Percentiles rank a stretch among this genome's conserved stretches.
Conservation (phyloP, 2,113 vertebrate species). For the Chroicocephalus ridibundus region DNA sequence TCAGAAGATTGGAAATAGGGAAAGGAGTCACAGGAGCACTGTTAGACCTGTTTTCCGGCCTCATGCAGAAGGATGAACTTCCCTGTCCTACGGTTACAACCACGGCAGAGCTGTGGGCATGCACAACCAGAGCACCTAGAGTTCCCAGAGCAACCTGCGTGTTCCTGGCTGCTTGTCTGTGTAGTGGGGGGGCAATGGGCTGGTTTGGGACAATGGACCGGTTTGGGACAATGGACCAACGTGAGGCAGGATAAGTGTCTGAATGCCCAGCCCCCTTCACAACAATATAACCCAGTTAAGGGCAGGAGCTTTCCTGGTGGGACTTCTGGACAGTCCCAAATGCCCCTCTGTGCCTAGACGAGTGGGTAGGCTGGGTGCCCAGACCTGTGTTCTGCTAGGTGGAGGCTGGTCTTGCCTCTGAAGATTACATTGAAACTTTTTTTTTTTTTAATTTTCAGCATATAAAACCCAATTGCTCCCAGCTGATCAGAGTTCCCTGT, state of each 20-base stretch:
- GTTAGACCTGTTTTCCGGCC: background rate
- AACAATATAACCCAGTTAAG: fast-evolving
- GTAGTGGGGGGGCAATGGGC: background rate
- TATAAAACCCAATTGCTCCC: background rate
- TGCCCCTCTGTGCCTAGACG: fast-evolving
- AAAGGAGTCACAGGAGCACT: background rate
- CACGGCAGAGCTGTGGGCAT: fast-evolving
- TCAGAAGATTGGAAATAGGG: background rate
- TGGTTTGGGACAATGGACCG: background rate
- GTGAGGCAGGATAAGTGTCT: background rate
- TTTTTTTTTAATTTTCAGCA: background rate
- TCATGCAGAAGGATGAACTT: background rate
- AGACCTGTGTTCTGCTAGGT: background rate
- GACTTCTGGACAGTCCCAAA: background rate
- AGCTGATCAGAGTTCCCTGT: background rate
- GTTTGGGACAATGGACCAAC: fast-evolving
- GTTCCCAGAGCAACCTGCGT: fast-evolving
- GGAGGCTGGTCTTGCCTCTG: background rate
- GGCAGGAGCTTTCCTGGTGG: background rate
- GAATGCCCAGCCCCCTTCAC: background rate
- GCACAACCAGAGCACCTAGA: background rate
- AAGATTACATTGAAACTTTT: background rate
- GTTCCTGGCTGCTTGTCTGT: fast-evolving
- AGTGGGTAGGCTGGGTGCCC: background rate
- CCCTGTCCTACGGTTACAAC: background rate